A percentile compares a stretch with the other conserved stretches of the same genome.
Evolutionary conservation across 2,888 invertebrate species (phyloP).

Genomic region (Epicampocera succincta): DNA sequence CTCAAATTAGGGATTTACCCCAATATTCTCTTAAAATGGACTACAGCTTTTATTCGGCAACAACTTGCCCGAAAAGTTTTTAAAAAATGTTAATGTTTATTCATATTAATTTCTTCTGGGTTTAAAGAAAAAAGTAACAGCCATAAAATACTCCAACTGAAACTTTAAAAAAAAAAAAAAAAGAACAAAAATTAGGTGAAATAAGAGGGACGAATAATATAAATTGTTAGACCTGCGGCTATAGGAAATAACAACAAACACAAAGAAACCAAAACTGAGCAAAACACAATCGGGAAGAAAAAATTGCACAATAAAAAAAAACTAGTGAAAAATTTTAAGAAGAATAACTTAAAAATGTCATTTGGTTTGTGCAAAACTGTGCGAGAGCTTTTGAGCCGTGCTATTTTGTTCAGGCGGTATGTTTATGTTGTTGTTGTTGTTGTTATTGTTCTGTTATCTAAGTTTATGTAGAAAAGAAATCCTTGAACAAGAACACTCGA

Average conservation of each 20-base stretch:
- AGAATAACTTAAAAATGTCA: slow-evolving; percentile 49
- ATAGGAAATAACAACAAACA: background rate
- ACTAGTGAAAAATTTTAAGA: background rate
- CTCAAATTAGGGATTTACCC: no score
- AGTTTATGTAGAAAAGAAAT: slow-evolving; percentile 50
- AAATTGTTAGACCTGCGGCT: no score
- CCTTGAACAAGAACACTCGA: slow-evolving; percentile 51
- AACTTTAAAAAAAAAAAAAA: background rate
- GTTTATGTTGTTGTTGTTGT: background rate
- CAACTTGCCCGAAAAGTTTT: no score
- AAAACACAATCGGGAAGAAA: background rate
- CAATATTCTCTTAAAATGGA: no score
- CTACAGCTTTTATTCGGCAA: no score
- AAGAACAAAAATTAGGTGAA: background rate
- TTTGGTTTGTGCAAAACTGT: slow-evolving; percentile 34
- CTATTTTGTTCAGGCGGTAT: background rate
- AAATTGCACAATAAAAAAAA: background rate
- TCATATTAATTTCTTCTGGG: no score
- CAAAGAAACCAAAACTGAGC: slow-evolving; percentile 7
- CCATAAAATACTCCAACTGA: no score
- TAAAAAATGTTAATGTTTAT: no score
- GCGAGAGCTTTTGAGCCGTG: slow-evolving; percentile 35
- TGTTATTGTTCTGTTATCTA: slow-evolving; percentile 33
- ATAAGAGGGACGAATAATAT: background rate
- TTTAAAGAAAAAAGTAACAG: no score